phyloP scores from a whole-genome alignment of 2,888 invertebrate species.

The Erebia ligea region DNA sequence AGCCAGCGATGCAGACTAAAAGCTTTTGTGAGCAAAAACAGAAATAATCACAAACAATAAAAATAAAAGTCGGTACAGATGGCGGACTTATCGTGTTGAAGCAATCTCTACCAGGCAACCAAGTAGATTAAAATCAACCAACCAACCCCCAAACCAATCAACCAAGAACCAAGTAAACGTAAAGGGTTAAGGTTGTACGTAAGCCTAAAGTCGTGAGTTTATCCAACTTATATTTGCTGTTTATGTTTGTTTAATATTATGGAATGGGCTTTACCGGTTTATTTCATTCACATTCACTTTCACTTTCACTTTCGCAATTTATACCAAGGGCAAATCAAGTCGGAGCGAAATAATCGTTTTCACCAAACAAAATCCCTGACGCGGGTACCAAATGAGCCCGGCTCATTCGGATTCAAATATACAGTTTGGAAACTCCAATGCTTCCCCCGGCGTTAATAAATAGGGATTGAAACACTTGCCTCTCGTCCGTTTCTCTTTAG shows the following conservation, averaged over 20 bases:
- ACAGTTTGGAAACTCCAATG: constrained; percentile 38
- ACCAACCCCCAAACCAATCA: too few species aligned
- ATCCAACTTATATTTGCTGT: too few species aligned
- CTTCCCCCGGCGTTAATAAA: constrained; percentile 46
- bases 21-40: too few species aligned
- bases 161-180: too few species aligned
- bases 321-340: constrained; percentile 25
- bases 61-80: too few species aligned
- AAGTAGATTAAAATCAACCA: too few species aligned
- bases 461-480: constrained; percentile 43
- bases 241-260: background rate
- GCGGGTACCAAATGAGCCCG: constrained; percentile 36
- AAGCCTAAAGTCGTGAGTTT: too few species aligned
- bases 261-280: background rate
- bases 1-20: too few species aligned
- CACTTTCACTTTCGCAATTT: constrained; percentile 6
- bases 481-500: constrained; percentile 26
- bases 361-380: constrained; percentile 37
- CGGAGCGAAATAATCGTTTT: constrained; percentile 36
- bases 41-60: too few species aligned
- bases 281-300: background rate
- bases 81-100: background rate
- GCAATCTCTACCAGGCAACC: background rate
- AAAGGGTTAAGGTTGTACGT: too few species aligned
- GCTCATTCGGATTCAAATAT: constrained; percentile 41